A percentile compares a stretch with the other conserved stretches of the same genome.
These are phyloP conservation scores for Teinopalpus imperialis DNA, from an alignment of 2,888 invertebrate species.

Conservation along the genomic window DNA sequence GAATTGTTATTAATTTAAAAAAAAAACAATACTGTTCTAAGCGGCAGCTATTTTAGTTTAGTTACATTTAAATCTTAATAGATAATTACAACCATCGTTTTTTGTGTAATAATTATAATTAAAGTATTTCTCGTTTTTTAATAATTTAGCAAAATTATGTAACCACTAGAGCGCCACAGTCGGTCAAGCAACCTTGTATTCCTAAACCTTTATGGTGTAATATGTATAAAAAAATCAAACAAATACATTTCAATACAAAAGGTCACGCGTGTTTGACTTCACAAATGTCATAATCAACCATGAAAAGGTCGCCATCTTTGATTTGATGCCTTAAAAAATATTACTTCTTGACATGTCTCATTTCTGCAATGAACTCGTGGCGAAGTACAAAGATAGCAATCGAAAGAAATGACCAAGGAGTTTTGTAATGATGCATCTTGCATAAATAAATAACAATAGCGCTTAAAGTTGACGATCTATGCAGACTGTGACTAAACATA, in stretches of 20 bases:
- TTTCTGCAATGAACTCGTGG: conserved; percentile 6
- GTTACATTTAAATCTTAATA: no score
- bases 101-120: no score
- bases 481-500: conserved; percentile 2
- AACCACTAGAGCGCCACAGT: background rate
- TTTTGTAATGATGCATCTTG: conserved; percentile 14
- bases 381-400: conserved; percentile 10
- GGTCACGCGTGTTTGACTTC: conserved; percentile 27
- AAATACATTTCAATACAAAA: conserved; percentile 23
- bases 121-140: no score
- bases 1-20: background rate
- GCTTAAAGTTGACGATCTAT: background rate
- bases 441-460: conserved; percentile 11
- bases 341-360: conserved; percentile 9
- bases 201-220: conserved; percentile 24
- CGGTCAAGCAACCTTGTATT: conserved; percentile 9
- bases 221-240: conserved; percentile 23
- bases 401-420: background rate
- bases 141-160: no score
- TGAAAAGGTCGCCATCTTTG: conserved; percentile 31
- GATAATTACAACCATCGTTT: no score
- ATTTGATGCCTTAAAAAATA: conserved; percentile 5
- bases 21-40: background rate
- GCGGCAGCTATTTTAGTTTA: no score
- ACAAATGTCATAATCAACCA: conserved; percentile 36